These are phyloP conservation scores for Dermolepida albohirtum DNA, from an alignment of 2,888 invertebrate species.

Conservation along the genomic window DNA sequence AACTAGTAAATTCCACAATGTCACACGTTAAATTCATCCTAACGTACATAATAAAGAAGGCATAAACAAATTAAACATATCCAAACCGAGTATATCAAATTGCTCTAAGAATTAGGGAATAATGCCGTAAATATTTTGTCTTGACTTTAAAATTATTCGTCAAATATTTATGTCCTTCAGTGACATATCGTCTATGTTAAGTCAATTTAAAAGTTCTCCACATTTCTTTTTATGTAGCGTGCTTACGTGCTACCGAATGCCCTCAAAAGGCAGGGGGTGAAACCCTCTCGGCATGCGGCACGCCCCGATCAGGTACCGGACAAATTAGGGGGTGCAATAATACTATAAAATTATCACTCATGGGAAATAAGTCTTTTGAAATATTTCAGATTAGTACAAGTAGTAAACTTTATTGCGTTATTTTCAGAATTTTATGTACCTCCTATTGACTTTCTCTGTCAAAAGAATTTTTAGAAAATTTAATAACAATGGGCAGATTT, in stretches of 20 bases:
- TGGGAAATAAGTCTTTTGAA: no score
- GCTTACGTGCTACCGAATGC: conserved; percentile 7
- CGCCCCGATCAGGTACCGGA: neutral
- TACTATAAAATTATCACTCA: conserved; percentile 14
- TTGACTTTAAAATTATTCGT: neutral
- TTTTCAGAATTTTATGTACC: no score
- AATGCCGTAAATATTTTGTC: neutral
- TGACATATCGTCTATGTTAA: conserved; percentile 1
- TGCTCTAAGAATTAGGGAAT: neutral
- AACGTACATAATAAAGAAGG: no score
- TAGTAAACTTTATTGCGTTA: no score
- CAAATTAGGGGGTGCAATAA: conserved; percentile 13
- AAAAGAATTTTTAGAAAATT: no score
- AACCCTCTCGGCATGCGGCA: conserved; percentile 10
- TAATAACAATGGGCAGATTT: no score
- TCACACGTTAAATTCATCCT: no score
- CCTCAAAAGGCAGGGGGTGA: neutral
- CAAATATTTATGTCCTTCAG: conserved; percentile 1
- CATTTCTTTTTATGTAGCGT: neutral
- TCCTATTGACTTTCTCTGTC: no score
- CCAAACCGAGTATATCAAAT: neutral
- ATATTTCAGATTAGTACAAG: no score
- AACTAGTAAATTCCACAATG: no score
- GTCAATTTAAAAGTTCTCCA: conserved; percentile 6
- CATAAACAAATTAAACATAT: no score